These are phyloP conservation scores for Lepus timidus DNA, from an alignment of 2,113 vertebrate species.

Conservation along the genomic window DNA sequence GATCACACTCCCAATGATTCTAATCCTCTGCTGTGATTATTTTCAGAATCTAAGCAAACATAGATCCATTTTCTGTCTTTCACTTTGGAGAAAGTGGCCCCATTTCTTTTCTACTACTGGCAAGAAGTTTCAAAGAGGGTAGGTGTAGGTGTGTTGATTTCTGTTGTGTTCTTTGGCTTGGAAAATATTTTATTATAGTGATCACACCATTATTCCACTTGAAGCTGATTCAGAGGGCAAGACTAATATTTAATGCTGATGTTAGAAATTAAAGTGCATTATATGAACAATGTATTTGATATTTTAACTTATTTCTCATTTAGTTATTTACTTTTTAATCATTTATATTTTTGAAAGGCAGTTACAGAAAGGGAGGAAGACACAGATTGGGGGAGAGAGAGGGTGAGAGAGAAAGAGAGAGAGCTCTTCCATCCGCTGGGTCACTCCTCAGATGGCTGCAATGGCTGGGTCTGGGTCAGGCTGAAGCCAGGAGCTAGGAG, in stretches of 20 bases:
- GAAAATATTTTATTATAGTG: background rate
- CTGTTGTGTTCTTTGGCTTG: background rate
- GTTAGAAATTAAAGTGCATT: slow-evolving; percentile 22
- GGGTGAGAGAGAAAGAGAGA: too few relatives aligned
- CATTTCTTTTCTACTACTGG: background rate
- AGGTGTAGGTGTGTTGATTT: background rate
- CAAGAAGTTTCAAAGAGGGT: background rate
- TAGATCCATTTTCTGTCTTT: background rate
- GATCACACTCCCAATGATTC: background rate
- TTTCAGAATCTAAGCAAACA: background rate
- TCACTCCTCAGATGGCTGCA: too few relatives aligned
- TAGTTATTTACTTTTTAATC: too few relatives aligned
- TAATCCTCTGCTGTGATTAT: background rate
- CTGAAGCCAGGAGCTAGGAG: too few relatives aligned
- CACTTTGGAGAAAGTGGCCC: background rate
- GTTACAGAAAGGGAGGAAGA: too few relatives aligned
- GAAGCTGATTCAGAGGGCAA: background rate
- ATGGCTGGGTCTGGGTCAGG: too few relatives aligned
- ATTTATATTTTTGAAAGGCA: too few relatives aligned
- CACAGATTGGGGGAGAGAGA: too few relatives aligned
- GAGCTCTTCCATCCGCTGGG: too few relatives aligned
- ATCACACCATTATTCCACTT: background rate
- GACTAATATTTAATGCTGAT: background rate
- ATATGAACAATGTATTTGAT: background rate
- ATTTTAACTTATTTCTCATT: background rate